Evolutionary conservation across 1,140 invertebrate genomes (phyloP).

Genomic region (Bradynema listronoti): DNA sequence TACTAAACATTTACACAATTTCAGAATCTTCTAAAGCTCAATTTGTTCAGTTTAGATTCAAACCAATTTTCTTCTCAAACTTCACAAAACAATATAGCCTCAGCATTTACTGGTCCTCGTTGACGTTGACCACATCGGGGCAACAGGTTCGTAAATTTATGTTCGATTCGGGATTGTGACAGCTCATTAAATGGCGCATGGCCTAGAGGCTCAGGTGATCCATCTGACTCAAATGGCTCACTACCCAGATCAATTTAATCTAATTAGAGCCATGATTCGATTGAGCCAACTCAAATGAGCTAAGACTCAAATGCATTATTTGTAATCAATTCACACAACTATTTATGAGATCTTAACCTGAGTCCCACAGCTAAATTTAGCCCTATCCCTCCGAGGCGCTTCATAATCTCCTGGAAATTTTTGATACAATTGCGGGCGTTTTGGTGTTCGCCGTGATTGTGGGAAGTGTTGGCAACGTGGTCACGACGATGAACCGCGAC

Average conservation of each 20-base stretch:
- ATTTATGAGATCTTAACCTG: too few relatives aligned
- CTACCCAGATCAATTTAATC: too few relatives aligned
- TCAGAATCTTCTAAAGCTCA: neutral
- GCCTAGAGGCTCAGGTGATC: too few relatives aligned
- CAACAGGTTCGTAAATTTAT: slow-evolving; percentile 46
- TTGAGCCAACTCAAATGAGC: too few relatives aligned
- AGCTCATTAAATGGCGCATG: too few relatives aligned
- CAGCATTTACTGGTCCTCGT: slow-evolving; percentile 89
- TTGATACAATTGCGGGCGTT: slow-evolving; percentile 78
- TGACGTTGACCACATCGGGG: slow-evolving; percentile 86
- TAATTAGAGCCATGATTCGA: too few relatives aligned
- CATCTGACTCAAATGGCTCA: too few relatives aligned
- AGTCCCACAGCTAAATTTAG: slow-evolving; percentile 13
- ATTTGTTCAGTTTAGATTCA: neutral
- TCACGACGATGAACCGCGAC: slow-evolving; percentile 88
- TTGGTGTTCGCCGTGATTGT: slow-evolving; percentile 77
- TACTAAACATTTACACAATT: too few relatives aligned
- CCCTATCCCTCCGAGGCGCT: slow-evolving; percentile 37
- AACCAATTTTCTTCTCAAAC: slow-evolving; percentile 34
- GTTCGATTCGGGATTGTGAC: slow-evolving; percentile 4
- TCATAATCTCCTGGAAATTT: slow-evolving; percentile 64
- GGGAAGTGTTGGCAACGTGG: slow-evolving; percentile 86
- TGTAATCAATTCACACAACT: too few relatives aligned
- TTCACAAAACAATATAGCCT: slow-evolving; percentile 62
- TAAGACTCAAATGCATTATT: too few relatives aligned